Percentiles rank a stretch among this genome's conserved stretches.
These are phyloP conservation scores for Octonoba sinensis DNA, from an alignment of 2,888 invertebrate genomes.

Conservation along the genomic window DNA sequence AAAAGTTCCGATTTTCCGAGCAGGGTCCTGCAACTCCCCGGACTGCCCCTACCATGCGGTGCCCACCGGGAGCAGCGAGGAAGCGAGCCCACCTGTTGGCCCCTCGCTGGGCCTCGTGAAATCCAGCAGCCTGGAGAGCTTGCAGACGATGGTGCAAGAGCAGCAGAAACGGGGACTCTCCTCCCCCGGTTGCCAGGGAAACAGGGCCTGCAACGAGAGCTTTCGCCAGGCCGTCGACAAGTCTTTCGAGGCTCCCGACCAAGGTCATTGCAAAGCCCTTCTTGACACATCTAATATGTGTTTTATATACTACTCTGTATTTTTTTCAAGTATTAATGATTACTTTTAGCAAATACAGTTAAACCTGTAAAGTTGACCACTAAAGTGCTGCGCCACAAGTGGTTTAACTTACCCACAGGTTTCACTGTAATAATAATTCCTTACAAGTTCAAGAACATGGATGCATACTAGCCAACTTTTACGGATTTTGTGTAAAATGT, in stretches of 20 bases:
- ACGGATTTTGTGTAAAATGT: too few species aligned
- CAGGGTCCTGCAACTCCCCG: slow-evolving; percentile 66
- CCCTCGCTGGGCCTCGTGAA: slow-evolving; percentile 89
- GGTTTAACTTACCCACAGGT: too few species aligned
- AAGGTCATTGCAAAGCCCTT: slow-evolving; percentile 1
- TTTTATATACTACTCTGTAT: too few species aligned
- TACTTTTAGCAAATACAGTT: too few species aligned
- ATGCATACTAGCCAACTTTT: too few species aligned
- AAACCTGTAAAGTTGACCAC: too few species aligned
- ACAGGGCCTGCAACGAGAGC: slow-evolving; percentile 82
- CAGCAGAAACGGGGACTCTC: slow-evolving; percentile 69
- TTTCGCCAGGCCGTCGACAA: slow-evolving; percentile 82
- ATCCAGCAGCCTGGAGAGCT: slow-evolving; percentile 89
- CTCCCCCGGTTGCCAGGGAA: slow-evolving; percentile 75
- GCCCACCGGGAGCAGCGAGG: slow-evolving; percentile 46
- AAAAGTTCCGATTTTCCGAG: too few species aligned
- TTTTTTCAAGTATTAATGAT: too few species aligned
- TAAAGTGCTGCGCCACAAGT: too few species aligned
- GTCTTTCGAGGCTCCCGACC: slow-evolving; percentile 73
- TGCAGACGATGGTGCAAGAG: slow-evolving; percentile 91
- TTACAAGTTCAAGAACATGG: too few species aligned
- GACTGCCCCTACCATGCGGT: slow-evolving; percentile 65
- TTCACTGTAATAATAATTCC: too few species aligned
- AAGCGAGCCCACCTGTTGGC: slow-evolving; percentile 72
- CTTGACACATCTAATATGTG: too few species aligned